Evolutionary conservation across 2,888 invertebrate species (phyloP), one percentile per base, ranked within the genome.

Genomic region (Dyspetes luteomarginatus): DNA sequence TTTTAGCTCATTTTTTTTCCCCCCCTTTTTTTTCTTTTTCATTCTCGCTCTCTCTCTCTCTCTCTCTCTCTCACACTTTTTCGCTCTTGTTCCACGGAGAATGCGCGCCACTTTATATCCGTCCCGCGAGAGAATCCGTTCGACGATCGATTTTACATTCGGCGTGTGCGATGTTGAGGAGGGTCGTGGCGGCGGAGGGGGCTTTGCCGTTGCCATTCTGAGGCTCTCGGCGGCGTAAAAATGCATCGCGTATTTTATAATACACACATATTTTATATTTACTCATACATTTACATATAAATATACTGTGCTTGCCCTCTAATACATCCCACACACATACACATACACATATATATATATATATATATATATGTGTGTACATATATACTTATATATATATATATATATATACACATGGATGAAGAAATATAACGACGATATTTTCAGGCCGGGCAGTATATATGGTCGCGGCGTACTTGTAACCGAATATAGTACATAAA

Each of bases 391-490:
- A 24, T 45, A 48, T 28, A 56, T 26, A 36, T 62, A 62, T 56
- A 67, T 24, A 62, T 62, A 68, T n/a, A 71, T 69, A 74, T 60
- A 75, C 75, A 65, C 43, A 19, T 36, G 56, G 28, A 45, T 30
- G 45, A 17, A 4, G 24, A 58, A 22, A 65, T 5, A 56, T 65
- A 36, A 74, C 76, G 82, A 79, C 84, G 88, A 91, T 90, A 91
- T 91, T 90, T 91, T 91, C 89, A 89, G 90, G 85, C 84, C 85
- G 89, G 88, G 78, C 89, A 90, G 89, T 91, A 90, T 84, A 77
- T 81, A 81, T 77, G 41, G 12, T 17, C 48, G 19, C 55, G 9
- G 45, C 52, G 26, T 58, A 28, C 26, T 30, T 62, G 55, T 30
- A 56, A 69, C 43, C 17, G 24, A 26, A 28, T 19, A 48, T 58